Base-by-base conservation (phyloP, 2,797 vertebrate genomes). In the Euthynnus affinis region DNA sequence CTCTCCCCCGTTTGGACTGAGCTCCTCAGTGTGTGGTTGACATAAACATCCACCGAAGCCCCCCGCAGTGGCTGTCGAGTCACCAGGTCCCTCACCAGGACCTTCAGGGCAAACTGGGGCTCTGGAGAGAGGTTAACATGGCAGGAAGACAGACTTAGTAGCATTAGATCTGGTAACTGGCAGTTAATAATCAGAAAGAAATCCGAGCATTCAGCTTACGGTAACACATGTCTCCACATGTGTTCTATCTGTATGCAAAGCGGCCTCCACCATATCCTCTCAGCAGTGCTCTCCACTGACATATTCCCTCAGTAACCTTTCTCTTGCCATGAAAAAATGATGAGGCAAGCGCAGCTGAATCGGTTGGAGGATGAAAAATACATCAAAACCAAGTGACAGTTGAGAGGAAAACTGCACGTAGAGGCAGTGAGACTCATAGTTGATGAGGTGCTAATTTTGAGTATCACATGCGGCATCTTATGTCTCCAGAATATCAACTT, bases 21-120 rank as follows among this genome's bases (percentile, higher is more conserved):
- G 80, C 95, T 95, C 22, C 92, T 95, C 87, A 96, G 93, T 0
- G 94, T 96, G 91, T 97, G 95, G 91, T 98, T 98, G 1, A 97
- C 83, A 74, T 97, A 99, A 37, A 98, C 94, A 51, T 95, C 94
- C 15, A 99, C 97, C 0, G 92, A 87, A 0, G 97, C 98, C 18
- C 96, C 96, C 1, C 2, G 83, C 80, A 99, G 91, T 29, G 95
- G 95, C 85, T 96, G 96, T 23, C 96, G 97, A 59, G 96, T 98
- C 90, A 96, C 94, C 49, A 94, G 78, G 83, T 99, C 98, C 79
- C 96, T 97, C 80, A 98, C 96, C 92, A 97, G 96, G 56, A 98
- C 96, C 93, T 96, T 98, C 14, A 99, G 92, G 0, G 91, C 94
- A 76, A 99, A 98, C 75, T 85, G 91, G 8, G 96, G 92, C 73